Conservation (phyloP, 1,140 invertebrate species). For the Drosophila takahashii region DNA sequence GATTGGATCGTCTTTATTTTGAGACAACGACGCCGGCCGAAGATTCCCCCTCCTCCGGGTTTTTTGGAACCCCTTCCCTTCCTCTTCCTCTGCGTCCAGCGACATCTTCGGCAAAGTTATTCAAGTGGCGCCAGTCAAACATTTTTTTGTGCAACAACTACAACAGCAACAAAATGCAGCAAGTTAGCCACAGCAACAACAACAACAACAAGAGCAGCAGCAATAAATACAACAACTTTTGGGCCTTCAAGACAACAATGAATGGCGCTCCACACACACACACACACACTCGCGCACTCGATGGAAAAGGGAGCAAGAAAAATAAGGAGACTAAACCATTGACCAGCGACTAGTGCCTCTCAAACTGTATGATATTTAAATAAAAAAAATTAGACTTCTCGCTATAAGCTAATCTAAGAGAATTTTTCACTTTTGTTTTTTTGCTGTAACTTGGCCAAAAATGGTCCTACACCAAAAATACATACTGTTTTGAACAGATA, state of each 20-base stretch:
- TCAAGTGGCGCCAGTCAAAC: conserved; percentile 81
- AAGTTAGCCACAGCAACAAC: conserved; percentile 22
- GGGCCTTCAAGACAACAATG: conserved; percentile 45
- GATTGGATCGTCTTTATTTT: conserved; percentile 79
- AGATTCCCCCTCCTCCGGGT: background rate
- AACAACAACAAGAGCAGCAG: conserved; percentile 6
- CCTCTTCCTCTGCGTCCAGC: conserved; percentile 10
- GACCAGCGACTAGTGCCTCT: conserved; percentile 38
- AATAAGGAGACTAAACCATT: background rate
- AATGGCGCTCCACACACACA: conserved; percentile 27
- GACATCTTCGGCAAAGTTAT: conserved; percentile 72
- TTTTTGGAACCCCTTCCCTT: conserved; percentile 4
- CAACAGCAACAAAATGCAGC: conserved; percentile 38
- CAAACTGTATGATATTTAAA: conserved; percentile 27
- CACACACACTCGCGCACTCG: conserved; percentile 16
- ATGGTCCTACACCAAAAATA: no score
- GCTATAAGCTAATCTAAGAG: no score
- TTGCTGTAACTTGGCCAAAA: no score
- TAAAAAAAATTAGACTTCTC: background rate
- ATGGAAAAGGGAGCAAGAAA: background rate
- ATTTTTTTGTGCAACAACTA: conserved; percentile 62
- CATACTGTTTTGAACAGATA: no score
- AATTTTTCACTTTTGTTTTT: no score
- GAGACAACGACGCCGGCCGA: conserved; percentile 55
- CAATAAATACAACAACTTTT: conserved; percentile 43